These are phyloP conservation scores for Lamellibrachia luymesi DNA, from an alignment of 1,140 invertebrate species.

Conservation along the genomic window DNA sequence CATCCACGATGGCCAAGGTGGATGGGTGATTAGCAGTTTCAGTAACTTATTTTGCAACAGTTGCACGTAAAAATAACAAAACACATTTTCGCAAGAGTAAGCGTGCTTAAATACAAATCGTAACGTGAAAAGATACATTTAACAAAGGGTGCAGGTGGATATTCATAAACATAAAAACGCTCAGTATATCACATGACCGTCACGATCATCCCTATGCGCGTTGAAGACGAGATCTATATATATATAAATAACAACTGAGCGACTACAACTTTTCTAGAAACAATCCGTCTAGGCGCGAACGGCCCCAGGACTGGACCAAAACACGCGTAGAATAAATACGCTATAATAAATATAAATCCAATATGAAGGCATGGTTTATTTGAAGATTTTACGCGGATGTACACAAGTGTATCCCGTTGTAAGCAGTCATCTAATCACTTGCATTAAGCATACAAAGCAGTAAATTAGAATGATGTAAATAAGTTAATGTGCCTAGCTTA, in stretches of 20 bases:
- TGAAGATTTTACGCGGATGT: background rate
- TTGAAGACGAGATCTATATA: conserved; percentile 5
- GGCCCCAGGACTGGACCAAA: background rate
- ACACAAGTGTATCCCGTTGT: background rate
- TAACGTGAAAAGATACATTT: background rate
- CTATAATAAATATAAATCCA: conserved; percentile 1
- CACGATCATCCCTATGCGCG: background rate
- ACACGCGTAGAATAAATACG: background rate
- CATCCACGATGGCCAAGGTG: background rate
- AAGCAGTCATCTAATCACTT: background rate
- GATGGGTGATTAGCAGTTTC: background rate
- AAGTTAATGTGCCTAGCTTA: background rate
- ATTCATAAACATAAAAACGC: background rate
- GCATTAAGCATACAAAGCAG: background rate
- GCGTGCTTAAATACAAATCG: background rate
- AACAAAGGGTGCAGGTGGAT: background rate
- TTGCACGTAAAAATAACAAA: background rate
- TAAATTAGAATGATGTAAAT: background rate
- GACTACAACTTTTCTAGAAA: background rate
- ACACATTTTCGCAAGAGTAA: background rate
- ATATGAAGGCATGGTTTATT: background rate
- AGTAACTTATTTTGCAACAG: background rate
- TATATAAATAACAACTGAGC: background rate
- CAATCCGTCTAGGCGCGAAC: background rate
- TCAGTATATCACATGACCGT: background rate